Evolutionary conservation across 2,888 invertebrate genomes (phyloP).

Genomic region (Parnassius smintheus): DNA sequence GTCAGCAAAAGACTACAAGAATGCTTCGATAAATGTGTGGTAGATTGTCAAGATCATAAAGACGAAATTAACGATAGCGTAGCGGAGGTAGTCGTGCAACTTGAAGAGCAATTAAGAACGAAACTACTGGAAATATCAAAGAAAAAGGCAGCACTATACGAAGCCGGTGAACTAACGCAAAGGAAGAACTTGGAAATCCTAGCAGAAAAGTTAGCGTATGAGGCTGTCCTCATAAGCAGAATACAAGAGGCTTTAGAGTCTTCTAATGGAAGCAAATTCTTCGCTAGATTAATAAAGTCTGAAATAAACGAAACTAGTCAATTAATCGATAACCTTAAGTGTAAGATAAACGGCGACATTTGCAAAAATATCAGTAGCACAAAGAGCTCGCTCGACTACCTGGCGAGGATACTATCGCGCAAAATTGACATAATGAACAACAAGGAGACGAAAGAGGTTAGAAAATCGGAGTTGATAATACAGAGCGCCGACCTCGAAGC

Average conservation of each 20-base stretch:
- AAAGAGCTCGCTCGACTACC: constrained; percentile 83
- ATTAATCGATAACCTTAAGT: constrained; percentile 86
- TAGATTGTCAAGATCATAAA: constrained; percentile 62
- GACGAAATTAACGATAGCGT: constrained; percentile 75
- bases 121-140: constrained; percentile 86
- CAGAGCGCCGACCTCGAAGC: constrained; percentile 76
- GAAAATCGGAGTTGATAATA: constrained; percentile 59
- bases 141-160: constrained; percentile 83
- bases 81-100: constrained; percentile 81
- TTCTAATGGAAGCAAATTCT: constrained; percentile 79
- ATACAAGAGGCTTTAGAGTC: constrained; percentile 85
- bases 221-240: constrained; percentile 86
- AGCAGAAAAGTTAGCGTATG: constrained; percentile 90
- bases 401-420: constrained; percentile 88
- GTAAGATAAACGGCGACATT: constrained; percentile 82
- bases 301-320: constrained; percentile 89
- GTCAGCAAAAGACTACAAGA: constrained; percentile 83
- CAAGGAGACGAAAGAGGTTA: constrained; percentile 47
- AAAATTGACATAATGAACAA: constrained; percentile 79
- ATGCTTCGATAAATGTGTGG: constrained; percentile 81
- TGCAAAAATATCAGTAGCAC: constrained; percentile 61
- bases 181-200: constrained; percentile 85
- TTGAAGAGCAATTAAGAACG: constrained; percentile 84
- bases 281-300: constrained; percentile 83
- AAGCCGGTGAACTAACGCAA: constrained; percentile 85